Evolutionary conservation across 2,113 vertebrate genomes (phyloP).

Genomic region (Hippocampus zosterae): DNA sequence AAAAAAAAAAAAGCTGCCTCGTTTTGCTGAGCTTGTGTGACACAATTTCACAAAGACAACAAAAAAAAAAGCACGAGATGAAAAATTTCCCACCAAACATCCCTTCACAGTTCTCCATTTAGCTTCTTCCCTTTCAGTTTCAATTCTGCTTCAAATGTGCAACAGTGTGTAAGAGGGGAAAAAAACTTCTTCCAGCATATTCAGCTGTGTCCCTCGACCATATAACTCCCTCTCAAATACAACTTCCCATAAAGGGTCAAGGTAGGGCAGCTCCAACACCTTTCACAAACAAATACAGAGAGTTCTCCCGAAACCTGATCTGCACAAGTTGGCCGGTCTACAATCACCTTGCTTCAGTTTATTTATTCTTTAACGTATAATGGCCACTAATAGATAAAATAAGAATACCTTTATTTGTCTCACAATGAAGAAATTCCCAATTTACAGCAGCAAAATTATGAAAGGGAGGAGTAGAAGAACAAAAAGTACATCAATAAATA

Average conservation of each 20-base stretch:
- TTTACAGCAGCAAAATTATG: too few relatives aligned
- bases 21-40: neutral
- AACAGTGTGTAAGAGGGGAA: neutral
- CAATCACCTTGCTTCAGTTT: conserved; percentile 24
- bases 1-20: too few relatives aligned
- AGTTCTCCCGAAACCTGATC: conserved; percentile 9
- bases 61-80: neutral
- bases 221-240: neutral
- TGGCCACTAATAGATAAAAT: neutral
- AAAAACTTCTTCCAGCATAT: neutral
- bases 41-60: neutral
- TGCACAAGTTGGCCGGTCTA: neutral
- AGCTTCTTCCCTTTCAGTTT: conserved; percentile 38
- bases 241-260: neutral
- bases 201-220: neutral
- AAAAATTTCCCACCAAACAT: neutral
- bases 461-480: too few relatives aligned
- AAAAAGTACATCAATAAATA: too few relatives aligned
- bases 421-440: too few relatives aligned
- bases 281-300: conserved; percentile 19
- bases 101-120: conserved; percentile 3
- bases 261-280: neutral
- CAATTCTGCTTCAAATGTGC: neutral
- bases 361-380: conserved; percentile 14
- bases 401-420: too few relatives aligned